phyloP scores from a whole-genome alignment of 2,888 invertebrate species.

The Tetragonisca angustula region DNA sequence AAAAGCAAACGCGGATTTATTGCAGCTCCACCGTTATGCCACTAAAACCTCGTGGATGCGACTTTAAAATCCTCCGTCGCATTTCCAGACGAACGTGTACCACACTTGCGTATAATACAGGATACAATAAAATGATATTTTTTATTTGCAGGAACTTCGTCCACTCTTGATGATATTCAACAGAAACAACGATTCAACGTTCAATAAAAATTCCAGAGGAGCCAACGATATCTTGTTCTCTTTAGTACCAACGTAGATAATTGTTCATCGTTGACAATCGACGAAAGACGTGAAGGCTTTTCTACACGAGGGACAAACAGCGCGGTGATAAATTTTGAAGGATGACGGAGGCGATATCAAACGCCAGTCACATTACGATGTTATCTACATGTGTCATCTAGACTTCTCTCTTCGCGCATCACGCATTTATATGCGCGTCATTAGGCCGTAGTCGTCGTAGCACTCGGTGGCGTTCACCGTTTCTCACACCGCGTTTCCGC shows the following conservation, averaged over 20 bases:
- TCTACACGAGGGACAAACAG: not conserved
- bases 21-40: slow-evolving; percentile 52
- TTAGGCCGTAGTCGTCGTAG: slow-evolving; percentile 68
- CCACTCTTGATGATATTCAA: too few relatives aligned
- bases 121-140: too few relatives aligned
- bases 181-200: too few relatives aligned
- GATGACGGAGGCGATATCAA: slow-evolving; percentile 50
- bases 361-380: slow-evolving; percentile 64
- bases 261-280: not conserved
- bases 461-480: slow-evolving; percentile 75
- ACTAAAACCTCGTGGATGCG: slow-evolving; percentile 50
- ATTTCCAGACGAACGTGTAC: not conserved
- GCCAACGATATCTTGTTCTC: not conserved
- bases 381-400: slow-evolving; percentile 76
- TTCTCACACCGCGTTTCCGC: slow-evolving; percentile 79
- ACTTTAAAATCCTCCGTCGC: slow-evolving; percentile 1
- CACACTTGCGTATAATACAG: not conserved
- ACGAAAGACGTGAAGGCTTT: slow-evolving; percentile 26
- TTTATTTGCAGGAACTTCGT: too few relatives aligned
- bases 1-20: slow-evolving; percentile 63
- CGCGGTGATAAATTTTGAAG: slow-evolving; percentile 34
- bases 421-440: slow-evolving; percentile 79
- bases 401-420: slow-evolving; percentile 69
- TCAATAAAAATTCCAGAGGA: too few relatives aligned
- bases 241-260: not conserved